A percentile compares a stretch with the other conserved stretches of the same genome.
Conservation (phyloP, 2,113 vertebrate species). For the Tenrec ecaudatus region DNA sequence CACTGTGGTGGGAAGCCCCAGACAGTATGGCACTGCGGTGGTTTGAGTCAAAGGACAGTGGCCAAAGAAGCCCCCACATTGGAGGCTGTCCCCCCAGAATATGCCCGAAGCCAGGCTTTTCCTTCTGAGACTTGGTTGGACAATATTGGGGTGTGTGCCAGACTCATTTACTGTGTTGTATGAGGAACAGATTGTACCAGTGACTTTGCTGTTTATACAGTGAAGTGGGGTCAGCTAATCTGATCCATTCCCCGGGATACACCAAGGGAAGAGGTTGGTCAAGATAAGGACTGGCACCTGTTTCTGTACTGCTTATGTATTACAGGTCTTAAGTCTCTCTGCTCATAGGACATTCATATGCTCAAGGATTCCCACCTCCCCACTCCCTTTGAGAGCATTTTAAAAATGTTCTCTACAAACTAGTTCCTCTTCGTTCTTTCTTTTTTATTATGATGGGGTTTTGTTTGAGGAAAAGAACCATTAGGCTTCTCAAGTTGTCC, state of each 20-base stretch:
- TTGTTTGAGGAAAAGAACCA: constrained; percentile 8
- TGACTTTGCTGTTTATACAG: constrained; percentile 46
- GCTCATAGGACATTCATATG: neutral
- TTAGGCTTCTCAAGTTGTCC: constrained; percentile 24
- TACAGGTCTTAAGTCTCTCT: neutral
- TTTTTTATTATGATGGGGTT: neutral
- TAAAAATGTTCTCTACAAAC: neutral
- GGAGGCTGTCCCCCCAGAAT: neutral
- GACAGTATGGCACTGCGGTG: neutral
- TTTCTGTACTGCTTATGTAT: constrained; percentile 39
- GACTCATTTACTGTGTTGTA: constrained; percentile 55
- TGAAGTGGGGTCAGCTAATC: constrained; percentile 54
- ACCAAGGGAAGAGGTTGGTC: constrained; percentile 61
- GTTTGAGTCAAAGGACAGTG: neutral
- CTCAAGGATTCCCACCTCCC: constrained; percentile 21
- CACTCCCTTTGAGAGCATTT: neutral
- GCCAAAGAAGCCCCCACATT: too few relatives aligned
- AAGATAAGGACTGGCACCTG: constrained; percentile 47
- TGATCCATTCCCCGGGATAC: constrained; percentile 46
- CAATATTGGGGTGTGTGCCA: constrained; percentile 36
- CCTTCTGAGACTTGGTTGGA: constrained; percentile 23
- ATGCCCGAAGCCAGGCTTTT: neutral
- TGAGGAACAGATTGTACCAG: constrained; percentile 59
- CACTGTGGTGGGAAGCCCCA: neutral
- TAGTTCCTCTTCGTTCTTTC: neutral